Percentiles rank a stretch among this genome's conserved stretches.
Evolutionary conservation across 2,888 invertebrate species (phyloP).

Genomic region (Phengaris alcon): DNA sequence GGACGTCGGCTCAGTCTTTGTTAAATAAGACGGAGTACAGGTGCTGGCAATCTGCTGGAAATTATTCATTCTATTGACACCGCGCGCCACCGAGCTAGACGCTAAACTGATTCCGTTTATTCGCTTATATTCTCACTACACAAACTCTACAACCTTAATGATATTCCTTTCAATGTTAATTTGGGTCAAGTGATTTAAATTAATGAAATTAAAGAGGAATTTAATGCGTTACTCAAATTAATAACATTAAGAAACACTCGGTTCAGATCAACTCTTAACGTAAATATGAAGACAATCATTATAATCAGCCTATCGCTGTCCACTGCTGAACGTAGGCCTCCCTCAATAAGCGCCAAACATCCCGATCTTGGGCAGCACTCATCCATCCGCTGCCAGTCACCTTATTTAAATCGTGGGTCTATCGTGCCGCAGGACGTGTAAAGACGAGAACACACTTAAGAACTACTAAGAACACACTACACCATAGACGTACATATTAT

Average conservation of each 20-base stretch:
- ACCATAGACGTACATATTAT: too few species aligned
- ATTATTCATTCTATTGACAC: slow-evolving; percentile 38
- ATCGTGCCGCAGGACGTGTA: too few species aligned
- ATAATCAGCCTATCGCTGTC: too few species aligned
- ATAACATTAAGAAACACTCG: neutral
- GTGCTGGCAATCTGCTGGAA: slow-evolving; percentile 33
- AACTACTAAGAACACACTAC: too few species aligned
- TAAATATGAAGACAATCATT: too few species aligned
- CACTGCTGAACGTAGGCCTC: too few species aligned
- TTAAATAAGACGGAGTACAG: slow-evolving; percentile 36
- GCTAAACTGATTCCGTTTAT: slow-evolving; percentile 33
- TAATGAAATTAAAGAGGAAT: neutral
- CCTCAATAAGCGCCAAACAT: too few species aligned
- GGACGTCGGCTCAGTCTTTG: slow-evolving; percentile 32
- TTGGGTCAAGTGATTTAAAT: neutral
- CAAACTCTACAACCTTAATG: neutral
- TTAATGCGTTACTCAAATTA: neutral
- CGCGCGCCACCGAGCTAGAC: neutral
- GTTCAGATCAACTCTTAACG: too few species aligned
- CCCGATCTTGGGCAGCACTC: too few species aligned
- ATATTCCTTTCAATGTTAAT: neutral
- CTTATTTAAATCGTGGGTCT: too few species aligned
- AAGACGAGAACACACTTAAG: too few species aligned
- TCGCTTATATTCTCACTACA: slow-evolving; percentile 12
- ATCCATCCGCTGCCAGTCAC: too few species aligned